phyloP scores from a whole-genome alignment of 2,797 vertebrate species.

The Merluccius polli region DNA sequence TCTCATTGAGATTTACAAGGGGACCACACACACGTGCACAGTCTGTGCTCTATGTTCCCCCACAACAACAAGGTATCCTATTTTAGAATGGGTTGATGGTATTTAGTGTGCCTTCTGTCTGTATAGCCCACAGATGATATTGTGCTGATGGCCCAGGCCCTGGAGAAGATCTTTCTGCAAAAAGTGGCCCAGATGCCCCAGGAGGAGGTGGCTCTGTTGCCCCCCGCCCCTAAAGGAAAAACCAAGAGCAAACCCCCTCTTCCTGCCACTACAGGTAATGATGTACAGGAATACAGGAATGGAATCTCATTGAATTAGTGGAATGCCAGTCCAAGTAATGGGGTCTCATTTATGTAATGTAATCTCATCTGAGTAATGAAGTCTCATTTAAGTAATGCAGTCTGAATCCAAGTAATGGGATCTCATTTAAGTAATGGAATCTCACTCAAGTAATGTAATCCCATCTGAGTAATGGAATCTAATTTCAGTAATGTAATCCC shows the following conservation, averaged over 20 bases:
- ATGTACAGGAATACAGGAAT: not conserved
- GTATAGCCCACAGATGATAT: slow-evolving; percentile 94
- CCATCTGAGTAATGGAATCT: too few species aligned
- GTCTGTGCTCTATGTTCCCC: not conserved
- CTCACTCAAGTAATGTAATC: too few species aligned
- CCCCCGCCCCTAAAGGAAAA: slow-evolving; percentile 92
- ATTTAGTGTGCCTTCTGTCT: slow-evolving; percentile 1
- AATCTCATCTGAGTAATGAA: too few species aligned
- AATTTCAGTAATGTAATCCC: too few species aligned
- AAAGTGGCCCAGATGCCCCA: slow-evolving; percentile 98
- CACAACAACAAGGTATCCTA: not conserved
- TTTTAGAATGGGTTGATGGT: not conserved
- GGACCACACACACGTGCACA: slow-evolving; percentile 7
- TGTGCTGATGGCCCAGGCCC: slow-evolving; percentile 94
- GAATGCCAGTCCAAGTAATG: too few species aligned
- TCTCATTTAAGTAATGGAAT: too few species aligned
- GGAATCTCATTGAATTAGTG: too few species aligned
- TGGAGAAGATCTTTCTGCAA: slow-evolving; percentile 98
- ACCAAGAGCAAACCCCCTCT: slow-evolving; percentile 79
- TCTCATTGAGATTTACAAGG: too few species aligned
- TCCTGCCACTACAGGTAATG: slow-evolving; percentile 53
- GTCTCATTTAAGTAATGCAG: too few species aligned
- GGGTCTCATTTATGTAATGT: too few species aligned
- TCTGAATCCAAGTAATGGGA: too few species aligned
- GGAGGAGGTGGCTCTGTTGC: slow-evolving; percentile 91